Evolutionary conservation across 1,140 invertebrate species (phyloP), one percentile per base, ranked within the genome.

Genomic region (Idris sp.): DNA sequence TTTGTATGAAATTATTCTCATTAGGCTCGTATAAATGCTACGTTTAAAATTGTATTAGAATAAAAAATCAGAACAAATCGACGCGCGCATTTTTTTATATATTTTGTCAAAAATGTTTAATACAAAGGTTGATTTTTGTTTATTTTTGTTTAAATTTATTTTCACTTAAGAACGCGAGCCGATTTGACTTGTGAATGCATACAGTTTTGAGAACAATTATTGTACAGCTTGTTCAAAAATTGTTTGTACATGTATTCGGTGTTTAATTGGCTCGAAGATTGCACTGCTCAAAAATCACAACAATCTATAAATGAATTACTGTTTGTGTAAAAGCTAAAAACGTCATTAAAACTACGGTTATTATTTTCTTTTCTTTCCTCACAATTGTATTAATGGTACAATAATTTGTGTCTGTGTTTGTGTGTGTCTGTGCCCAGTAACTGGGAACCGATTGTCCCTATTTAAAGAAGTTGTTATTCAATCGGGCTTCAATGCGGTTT

Each of bases 281-380:
- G 86, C 85, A 87, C 86, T 82, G 81, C 83, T 84, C 77, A 82
- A 81, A 83, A 83, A 83, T 81, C n/a, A 85, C 76, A 82, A 81
- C 75, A 76, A 77, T 62, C 72, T n/a, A n/a, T 84, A 80, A 84
- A 83, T 76, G 3, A 79, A 74, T 62, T 58, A 81, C 44, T n/a
- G n/a, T n/a, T n/a, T 67, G 48, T 73, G 41, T 74, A 67, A 67
- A 67, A 67, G 58, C 71, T 74, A 67, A 16, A 62, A 68, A 56
- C 40, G 40, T 30, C 5, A 9, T n/a, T 68, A 56, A 74, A 56
- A 5, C 62, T 74, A 68, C 49, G 49, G 36, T 62, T 62, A 74
- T 61, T 58, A 40, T 35, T 64, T 59, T n/a, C 4, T 33, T 25
- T 19, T 14, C 26, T 64, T 59, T n/a, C 4, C 25, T 25, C 15